A percentile compares a stretch with the other conserved stretches of the same genome.
Evolutionary conservation across 2,888 invertebrate species (phyloP).

Genomic region (Patella ulyssiponensis): DNA sequence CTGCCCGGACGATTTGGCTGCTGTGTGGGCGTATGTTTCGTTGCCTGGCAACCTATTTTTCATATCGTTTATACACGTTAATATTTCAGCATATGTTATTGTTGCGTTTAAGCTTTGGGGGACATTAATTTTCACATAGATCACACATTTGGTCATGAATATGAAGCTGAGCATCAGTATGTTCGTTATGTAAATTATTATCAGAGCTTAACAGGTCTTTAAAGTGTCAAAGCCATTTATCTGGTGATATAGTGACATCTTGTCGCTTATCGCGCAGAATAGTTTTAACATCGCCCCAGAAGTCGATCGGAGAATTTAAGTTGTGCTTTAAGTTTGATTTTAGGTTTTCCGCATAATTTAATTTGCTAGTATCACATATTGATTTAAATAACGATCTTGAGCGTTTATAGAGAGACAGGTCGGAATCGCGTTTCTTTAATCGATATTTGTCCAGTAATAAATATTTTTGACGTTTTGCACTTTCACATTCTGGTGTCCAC

Average conservation of each 20-base stretch:
- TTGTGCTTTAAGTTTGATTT: background rate
- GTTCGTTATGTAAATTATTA: background rate
- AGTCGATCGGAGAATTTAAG: background rate
- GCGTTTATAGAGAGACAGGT: background rate
- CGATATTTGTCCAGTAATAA: background rate
- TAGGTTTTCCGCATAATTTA: background rate
- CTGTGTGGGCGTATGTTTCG: no score
- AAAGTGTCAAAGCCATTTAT: background rate
- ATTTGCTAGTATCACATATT: background rate
- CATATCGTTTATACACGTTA: background rate
- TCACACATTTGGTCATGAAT: background rate
- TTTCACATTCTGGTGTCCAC: background rate
- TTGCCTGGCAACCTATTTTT: no score
- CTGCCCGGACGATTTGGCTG: no score
- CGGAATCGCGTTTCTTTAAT: background rate
- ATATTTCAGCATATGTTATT: background rate
- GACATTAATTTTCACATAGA: background rate
- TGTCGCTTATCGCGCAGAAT: background rate
- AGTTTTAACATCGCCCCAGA: background rate
- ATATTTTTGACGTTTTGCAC: background rate
- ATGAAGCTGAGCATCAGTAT: background rate
- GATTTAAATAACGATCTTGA: background rate
- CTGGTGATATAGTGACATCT: background rate
- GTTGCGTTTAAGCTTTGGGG: background rate
- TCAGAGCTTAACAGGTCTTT: background rate